phyloP scores from a whole-genome alignment of 2,113 vertebrate genomes.

The Scomber colias region DNA sequence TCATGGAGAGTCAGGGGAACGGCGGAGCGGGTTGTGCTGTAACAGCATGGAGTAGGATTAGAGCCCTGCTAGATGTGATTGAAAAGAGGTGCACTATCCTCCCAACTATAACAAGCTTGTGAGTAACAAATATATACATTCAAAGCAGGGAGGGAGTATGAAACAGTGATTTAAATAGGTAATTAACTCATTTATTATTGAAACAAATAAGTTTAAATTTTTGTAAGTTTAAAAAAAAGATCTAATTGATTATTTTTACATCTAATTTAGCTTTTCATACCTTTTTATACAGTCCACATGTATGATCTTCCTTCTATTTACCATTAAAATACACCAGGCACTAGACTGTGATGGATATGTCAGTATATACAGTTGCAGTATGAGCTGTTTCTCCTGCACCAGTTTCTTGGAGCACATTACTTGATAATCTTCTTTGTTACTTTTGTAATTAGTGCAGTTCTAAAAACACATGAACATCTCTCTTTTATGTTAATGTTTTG shows the following conservation, averaged over 20 bases:
- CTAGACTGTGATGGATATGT: too few relatives aligned
- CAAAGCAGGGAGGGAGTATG: not conserved
- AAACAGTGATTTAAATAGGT: not conserved
- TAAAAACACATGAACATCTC: not conserved
- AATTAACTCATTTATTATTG: too few relatives aligned
- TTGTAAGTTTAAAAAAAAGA: too few relatives aligned
- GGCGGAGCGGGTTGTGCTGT: constrained; percentile 49
- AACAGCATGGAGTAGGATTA: constrained; percentile 61
- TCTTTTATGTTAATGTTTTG: too few relatives aligned
- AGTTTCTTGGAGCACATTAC: not conserved
- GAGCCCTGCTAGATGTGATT: constrained; percentile 28
- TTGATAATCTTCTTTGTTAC: not conserved
- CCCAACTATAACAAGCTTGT: constrained; percentile 4
- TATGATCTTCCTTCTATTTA: not conserved
- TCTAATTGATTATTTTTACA: too few relatives aligned
- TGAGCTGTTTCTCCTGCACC: not conserved
- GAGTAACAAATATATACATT: constrained; percentile 3
- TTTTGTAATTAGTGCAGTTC: not conserved
- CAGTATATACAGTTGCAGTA: too few relatives aligned
- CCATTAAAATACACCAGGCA: not conserved
- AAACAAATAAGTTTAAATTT: too few relatives aligned
- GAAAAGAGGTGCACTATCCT: constrained; percentile 32
- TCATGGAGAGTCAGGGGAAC: constrained; percentile 55
- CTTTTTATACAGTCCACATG: too few relatives aligned
- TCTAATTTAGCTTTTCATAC: too few relatives aligned